These are phyloP conservation scores for Rhabdomys pumilio DNA, from an alignment of 2,797 vertebrate species.

Conservation along the genomic window DNA sequence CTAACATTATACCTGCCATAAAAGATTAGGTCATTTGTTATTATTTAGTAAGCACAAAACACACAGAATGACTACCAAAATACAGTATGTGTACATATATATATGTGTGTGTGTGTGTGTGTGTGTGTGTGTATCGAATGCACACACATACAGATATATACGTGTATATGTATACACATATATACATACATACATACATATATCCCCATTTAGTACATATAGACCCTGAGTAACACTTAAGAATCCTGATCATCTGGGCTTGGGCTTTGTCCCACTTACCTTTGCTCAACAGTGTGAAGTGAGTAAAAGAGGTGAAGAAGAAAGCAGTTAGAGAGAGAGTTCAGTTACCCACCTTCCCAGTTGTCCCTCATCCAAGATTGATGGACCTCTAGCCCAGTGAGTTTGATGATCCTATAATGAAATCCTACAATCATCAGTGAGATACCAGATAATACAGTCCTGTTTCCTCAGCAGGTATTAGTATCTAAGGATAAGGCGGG, in stretches of 20 bases:
- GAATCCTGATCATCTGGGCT: not conserved
- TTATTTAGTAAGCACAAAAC: conserved; percentile 1
- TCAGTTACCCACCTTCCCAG: accelerated
- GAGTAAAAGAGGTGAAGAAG: not conserved
- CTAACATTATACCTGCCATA: not conserved
- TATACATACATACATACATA: no score
- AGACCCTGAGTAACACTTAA: not conserved
- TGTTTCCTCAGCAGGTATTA: not conserved
- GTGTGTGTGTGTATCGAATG: no score
- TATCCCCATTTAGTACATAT: not conserved
- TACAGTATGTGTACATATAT: no score
- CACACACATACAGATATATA: no score
- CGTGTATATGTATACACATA: no score
- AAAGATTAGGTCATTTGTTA: not conserved
- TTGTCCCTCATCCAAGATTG: no score
- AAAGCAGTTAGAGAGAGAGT: not conserved
- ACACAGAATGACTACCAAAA: not conserved
- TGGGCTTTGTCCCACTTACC: not conserved
- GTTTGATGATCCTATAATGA: not conserved
- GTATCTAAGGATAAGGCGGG: not conserved
- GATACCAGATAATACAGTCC: not conserved
- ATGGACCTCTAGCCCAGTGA: not conserved
- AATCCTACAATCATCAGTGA: not conserved
- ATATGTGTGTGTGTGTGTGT: no score
- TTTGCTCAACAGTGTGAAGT: not conserved